These are phyloP conservation scores for Onychomys arenicola DNA, from an alignment of 2,797 vertebrate genomes.

Conservation along the genomic window DNA sequence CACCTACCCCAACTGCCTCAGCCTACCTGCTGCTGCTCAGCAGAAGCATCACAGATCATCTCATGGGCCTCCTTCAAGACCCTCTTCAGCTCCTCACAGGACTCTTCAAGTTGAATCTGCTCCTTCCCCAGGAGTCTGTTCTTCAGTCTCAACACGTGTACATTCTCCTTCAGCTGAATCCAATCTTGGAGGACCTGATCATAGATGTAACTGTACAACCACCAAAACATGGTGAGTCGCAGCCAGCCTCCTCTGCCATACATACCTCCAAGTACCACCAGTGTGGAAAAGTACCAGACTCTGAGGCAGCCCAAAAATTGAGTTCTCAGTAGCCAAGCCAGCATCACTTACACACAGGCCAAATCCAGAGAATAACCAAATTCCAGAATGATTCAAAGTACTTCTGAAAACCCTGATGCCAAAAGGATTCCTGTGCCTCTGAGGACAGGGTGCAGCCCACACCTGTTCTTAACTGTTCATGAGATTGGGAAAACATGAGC, in stretches of 20 bases:
- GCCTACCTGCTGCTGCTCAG: too few relatives aligned
- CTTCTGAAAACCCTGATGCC: background rate
- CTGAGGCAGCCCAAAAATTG: background rate
- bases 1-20: too few relatives aligned
- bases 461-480: background rate
- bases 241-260: background rate
- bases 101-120: constrained; percentile 94
- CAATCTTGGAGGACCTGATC: constrained; percentile 93
- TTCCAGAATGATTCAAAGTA: background rate
- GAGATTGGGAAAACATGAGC: background rate
- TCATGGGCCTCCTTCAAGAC: too few relatives aligned
- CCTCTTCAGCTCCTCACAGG: constrained; percentile 87
- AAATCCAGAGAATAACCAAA: background rate
- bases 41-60: too few relatives aligned
- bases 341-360: background rate
- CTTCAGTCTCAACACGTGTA: constrained; percentile 92
- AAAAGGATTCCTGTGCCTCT: background rate
- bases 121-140: constrained; percentile 94
- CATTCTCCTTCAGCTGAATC: constrained; percentile 94
- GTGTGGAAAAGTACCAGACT: background rate
- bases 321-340: background rate
- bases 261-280: background rate
- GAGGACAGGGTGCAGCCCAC: background rate
- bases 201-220: constrained; percentile 91
- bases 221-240: background rate